Conservation (phyloP, 2,888 invertebrate genomes). For the Hemithea aestivaria region DNA sequence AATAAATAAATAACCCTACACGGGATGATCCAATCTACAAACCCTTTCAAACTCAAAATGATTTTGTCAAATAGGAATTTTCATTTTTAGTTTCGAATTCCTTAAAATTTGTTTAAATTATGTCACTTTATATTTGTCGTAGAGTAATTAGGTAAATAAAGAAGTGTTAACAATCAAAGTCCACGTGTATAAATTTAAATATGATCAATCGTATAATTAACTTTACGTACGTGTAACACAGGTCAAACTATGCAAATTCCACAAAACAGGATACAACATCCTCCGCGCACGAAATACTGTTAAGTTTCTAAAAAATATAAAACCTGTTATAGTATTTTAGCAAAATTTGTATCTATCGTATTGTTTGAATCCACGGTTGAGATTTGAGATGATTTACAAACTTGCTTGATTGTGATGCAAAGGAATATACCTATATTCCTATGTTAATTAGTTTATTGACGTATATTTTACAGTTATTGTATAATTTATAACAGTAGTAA, state of each 20-base stretch:
- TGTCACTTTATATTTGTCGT: too few relatives aligned
- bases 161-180: conserved; percentile 18
- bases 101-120: too few relatives aligned
- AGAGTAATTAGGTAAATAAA: conserved; percentile 25
- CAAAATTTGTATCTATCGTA: conserved; percentile 11
- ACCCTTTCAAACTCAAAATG: too few relatives aligned
- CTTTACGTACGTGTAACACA: conserved; percentile 2
- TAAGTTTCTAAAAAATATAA: conserved; percentile 16
- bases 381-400: conserved; percentile 4
- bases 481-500: conserved; percentile 29
- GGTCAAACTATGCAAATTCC: conserved; percentile 16
- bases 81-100: too few relatives aligned
- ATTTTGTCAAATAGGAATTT: too few relatives aligned
- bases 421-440: too few relatives aligned
- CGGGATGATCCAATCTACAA: too few relatives aligned
- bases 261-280: conserved; percentile 32
- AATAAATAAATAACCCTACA: too few relatives aligned
- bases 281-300: conserved; percentile 17
- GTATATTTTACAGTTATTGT: conserved; percentile 24
- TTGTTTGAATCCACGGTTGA: background rate
- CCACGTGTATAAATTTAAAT: conserved; percentile 23
- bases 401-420: conserved; percentile 12
- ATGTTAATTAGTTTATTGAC: conserved; percentile 11
- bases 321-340: conserved; percentile 14
- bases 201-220: conserved; percentile 13